A percentile compares a stretch with the other conserved stretches of the same genome.
Evolutionary conservation across 1,140 invertebrate species (phyloP).

Genomic region (Asobara japonica): DNA sequence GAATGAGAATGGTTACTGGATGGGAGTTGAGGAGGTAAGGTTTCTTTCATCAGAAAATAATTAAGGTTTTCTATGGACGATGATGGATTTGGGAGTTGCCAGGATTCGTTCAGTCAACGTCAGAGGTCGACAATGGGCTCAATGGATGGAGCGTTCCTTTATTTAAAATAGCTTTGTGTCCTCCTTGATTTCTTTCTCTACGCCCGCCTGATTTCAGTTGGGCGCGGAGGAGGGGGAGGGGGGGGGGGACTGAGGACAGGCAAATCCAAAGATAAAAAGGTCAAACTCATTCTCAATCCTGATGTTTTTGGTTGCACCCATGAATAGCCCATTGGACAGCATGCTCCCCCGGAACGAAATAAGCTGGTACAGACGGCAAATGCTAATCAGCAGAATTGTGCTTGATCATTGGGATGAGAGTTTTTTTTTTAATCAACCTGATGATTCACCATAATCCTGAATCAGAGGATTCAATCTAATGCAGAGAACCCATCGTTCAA

Average conservation of each 20-base stretch:
- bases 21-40: slow-evolving; percentile 31
- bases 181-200: slow-evolving; percentile 38
- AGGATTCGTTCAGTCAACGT: slow-evolving; percentile 66
- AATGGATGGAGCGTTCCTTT: slow-evolving; percentile 66
- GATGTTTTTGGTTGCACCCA: neutral
- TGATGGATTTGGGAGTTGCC: slow-evolving; percentile 62
- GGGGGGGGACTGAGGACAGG: slow-evolving; percentile 6
- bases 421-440: too few relatives aligned
- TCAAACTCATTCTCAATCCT: neutral
- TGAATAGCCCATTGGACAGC: neutral
- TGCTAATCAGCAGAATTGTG: neutral
- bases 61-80: slow-evolving; percentile 67
- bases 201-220: neutral
- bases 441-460: too few relatives aligned
- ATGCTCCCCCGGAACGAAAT: neutral
- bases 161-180: slow-evolving; percentile 69
- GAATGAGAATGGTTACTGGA: neutral
- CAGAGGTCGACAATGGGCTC: slow-evolving; percentile 66
- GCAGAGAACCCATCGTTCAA: too few relatives aligned
- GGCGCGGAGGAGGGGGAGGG: neutral
- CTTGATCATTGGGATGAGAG: neutral
- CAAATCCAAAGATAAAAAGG: slow-evolving; percentile 22
- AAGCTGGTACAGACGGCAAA: neutral
- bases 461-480: too few relatives aligned
- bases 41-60: slow-evolving; percentile 68